A percentile compares a stretch with the other conserved stretches of the same genome.
Conservation (phyloP, 2,888 invertebrate genomes). For the Thumatha senex region DNA sequence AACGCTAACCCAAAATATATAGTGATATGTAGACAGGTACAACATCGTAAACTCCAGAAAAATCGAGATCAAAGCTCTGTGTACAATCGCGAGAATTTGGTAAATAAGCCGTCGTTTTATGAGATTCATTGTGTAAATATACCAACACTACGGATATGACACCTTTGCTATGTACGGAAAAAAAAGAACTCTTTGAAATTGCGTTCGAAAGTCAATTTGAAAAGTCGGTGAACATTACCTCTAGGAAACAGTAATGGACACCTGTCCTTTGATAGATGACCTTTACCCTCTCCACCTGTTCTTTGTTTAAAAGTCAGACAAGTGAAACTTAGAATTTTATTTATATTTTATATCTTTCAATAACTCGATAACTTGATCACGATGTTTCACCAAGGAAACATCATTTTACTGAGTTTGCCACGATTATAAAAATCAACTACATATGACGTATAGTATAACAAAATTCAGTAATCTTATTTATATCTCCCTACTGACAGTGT, state of each 20-base stretch:
- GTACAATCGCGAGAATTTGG: constrained; percentile 29
- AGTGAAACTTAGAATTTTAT: too few species aligned
- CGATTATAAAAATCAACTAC: too few species aligned
- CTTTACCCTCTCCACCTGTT: too few species aligned
- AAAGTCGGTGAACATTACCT: not conserved
- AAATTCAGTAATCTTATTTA: too few species aligned
- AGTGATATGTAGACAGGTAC: not conserved
- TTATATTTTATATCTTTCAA: too few species aligned
- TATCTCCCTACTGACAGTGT: too few species aligned
- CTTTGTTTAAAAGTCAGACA: too few species aligned
- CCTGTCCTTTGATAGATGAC: not conserved
- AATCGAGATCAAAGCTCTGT: constrained; percentile 37
- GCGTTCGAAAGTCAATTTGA: constrained; percentile 11
- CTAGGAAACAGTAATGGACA: not conserved
- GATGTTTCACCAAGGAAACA: too few species aligned
- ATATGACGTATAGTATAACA: too few species aligned
- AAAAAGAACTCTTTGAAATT: constrained; percentile 3
- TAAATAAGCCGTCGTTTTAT: constrained; percentile 40
- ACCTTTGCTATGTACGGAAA: constrained; percentile 22
- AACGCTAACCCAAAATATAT: not conserved
- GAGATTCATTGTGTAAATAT: constrained; percentile 35
- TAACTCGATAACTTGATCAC: too few species aligned
- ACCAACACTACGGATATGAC: constrained; percentile 28
- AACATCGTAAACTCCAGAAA: constrained; percentile 6
- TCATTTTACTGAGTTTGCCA: too few species aligned